A percentile compares a stretch with the other conserved stretches of the same genome.
Conservation (phyloP, 2,888 invertebrate genomes). For the Mesorhabditis sp. region DNA sequence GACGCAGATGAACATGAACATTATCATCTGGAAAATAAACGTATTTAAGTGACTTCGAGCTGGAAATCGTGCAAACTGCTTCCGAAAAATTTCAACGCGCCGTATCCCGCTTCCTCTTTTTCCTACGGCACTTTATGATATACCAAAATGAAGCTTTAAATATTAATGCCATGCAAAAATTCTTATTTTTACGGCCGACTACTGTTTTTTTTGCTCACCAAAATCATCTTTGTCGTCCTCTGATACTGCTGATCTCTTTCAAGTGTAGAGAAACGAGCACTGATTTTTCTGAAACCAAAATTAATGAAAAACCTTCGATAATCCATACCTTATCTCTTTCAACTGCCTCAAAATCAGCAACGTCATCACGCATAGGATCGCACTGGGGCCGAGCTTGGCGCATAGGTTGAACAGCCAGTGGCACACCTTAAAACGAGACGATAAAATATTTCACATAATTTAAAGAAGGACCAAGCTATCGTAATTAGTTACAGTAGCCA, state of each 20-base stretch:
- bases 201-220: constrained; percentile 21
- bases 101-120: too few relatives aligned
- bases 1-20: constrained; percentile 51
- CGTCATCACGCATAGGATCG: constrained; percentile 49
- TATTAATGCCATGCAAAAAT: too few relatives aligned
- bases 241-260: constrained; percentile 48
- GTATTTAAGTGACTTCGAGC: too few relatives aligned
- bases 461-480: neutral
- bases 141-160: too few relatives aligned
- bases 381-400: constrained; percentile 38
- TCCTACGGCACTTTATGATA: too few relatives aligned
- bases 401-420: constrained; percentile 46
- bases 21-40: constrained; percentile 44
- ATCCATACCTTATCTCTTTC: constrained; percentile 24
- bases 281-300: constrained; percentile 24
- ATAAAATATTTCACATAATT: neutral
- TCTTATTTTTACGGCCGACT: too few relatives aligned
- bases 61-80: too few relatives aligned
- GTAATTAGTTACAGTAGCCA: too few relatives aligned
- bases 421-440: constrained; percentile 23
- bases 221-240: constrained; percentile 49
- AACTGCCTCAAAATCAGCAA: constrained; percentile 44
- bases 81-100: too few relatives aligned
- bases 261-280: constrained; percentile 40
- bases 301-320: neutral